phyloP scores from a whole-genome alignment of 2,797 vertebrate species.

The Pseudotriccus pelzelni region DNA sequence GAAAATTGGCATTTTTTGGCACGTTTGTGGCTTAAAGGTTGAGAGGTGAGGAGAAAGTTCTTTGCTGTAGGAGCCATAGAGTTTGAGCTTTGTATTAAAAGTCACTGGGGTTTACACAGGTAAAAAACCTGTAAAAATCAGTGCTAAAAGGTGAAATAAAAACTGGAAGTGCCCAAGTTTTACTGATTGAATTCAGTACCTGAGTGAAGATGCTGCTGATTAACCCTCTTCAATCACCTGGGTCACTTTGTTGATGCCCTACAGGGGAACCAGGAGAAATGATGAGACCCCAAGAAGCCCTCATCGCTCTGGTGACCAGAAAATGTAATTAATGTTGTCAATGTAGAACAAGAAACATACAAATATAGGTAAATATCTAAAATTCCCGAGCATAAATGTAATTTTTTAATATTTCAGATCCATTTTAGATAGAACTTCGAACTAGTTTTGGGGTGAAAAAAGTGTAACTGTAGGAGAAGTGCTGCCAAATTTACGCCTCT shows the following conservation, averaged over 20 bases:
- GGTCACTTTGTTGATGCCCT: too few species aligned
- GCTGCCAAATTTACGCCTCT: constrained; percentile 51
- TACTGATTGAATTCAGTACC: not conserved
- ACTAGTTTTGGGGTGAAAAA: not conserved
- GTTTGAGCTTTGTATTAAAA: not conserved
- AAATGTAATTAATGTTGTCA: not conserved
- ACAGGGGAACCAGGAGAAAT: not conserved
- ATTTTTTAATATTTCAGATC: not conserved
- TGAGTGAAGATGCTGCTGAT: not conserved
- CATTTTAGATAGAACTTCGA: constrained; percentile 10
- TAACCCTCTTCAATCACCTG: not conserved
- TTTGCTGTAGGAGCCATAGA: fast-evolving
- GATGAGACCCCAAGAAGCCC: fast-evolving
- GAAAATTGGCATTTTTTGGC: fast-evolving
- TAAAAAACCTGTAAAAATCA: not conserved
- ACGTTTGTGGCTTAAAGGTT: not conserved
- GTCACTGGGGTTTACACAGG: not conserved
- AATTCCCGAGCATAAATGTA: not conserved
- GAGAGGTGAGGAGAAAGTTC: not conserved
- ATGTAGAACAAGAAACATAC: not conserved
- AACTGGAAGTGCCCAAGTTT: not conserved
- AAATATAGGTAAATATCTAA: not conserved
- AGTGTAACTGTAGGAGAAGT: not conserved
- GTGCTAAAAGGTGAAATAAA: not conserved
- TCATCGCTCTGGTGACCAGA: too few species aligned